Base-by-base conservation (phyloP, 1,140 invertebrate species). In the Tribolium madens region DNA sequence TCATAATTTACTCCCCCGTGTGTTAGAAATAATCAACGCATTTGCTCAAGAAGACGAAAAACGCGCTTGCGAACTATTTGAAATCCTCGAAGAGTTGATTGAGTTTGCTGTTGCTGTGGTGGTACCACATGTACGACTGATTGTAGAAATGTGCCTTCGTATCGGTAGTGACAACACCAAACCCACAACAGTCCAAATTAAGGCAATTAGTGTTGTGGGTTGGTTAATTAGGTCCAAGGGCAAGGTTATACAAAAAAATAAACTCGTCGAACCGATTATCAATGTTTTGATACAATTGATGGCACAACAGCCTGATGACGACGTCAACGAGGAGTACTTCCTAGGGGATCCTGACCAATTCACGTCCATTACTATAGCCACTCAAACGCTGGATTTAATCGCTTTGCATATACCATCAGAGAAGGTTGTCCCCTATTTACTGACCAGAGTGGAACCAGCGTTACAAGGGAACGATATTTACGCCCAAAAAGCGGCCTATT, bases 331-430 rank as follows among this genome's bases (percentile, higher is more conserved):
- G 84, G 88, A 91, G 80, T 92, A 91, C 83, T 91, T 90, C 74
- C 84, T 86, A 31, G 87, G 86, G 9, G 89, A 92, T 78, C 87
- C 89, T 13, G 89, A 90, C 60, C 87, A 90, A 75, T 89, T 88
- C 76, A 90, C 88, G 26, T 89, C 92, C 1, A 87, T 90, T 13
- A 90, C 91, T 2, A 89, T 90, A 79, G 93, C 93, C 2, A 90
- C 91, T 0, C 92, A 94, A 87, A 92, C 93, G 6, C 86, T 96
- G 17, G 93, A 95, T 86, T 84, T 90, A n/a, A 87, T 95, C 80
- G 93, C 94, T 5, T 84, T 95, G 0, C 89, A 95, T 86, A 87
- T 95, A 21, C 92, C 94, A 3, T 92, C 94, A 4, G 93, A 94
- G 48, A 94, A 93, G 83, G 85, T 95, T 7, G 88, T 96, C 73